These are phyloP conservation scores for Phyllopteryx taeniolatus DNA, from an alignment of 2,113 vertebrate genomes.

Conservation along the genomic window DNA sequence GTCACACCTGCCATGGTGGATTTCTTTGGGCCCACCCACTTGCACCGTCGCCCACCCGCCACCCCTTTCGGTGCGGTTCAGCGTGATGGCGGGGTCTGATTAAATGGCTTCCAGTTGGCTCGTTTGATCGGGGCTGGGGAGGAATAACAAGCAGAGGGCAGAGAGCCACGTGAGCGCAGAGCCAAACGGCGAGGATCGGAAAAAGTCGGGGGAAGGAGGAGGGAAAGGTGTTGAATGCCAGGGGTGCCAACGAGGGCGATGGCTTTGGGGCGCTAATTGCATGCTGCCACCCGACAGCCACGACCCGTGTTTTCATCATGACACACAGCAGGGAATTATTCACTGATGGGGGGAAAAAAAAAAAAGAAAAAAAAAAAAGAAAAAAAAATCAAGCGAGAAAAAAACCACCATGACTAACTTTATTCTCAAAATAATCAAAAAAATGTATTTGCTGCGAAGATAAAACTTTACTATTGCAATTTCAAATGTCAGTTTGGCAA, in stretches of 20 bases:
- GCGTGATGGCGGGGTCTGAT: conserved; percentile 46
- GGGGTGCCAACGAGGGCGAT: conserved; percentile 3
- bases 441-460: no score
- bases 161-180: conserved; percentile 56
- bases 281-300: conserved; percentile 34
- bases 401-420: no score
- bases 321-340: not conserved
- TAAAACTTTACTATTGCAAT: no score
- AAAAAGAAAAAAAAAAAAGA: no score
- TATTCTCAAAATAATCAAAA: no score
- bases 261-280: conserved; percentile 45
- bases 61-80: conserved; percentile 46
- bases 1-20: conserved; percentile 56
- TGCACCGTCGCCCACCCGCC: not conserved
- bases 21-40: conserved; percentile 40
- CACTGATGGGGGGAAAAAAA: not conserved
- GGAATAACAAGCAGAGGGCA: conserved; percentile 71
- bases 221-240: not conserved
- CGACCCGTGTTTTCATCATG: not conserved
- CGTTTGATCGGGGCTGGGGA: conserved; percentile 71
- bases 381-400: no score
- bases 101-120: conserved; percentile 74
- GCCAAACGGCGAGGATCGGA: conserved; percentile 44
- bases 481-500: no score
- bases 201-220: not conserved